A percentile compares a stretch with the other conserved stretches of the same genome.
phyloP scores from a whole-genome alignment of 2,888 invertebrate genomes.

The Orgyia antiqua region DNA sequence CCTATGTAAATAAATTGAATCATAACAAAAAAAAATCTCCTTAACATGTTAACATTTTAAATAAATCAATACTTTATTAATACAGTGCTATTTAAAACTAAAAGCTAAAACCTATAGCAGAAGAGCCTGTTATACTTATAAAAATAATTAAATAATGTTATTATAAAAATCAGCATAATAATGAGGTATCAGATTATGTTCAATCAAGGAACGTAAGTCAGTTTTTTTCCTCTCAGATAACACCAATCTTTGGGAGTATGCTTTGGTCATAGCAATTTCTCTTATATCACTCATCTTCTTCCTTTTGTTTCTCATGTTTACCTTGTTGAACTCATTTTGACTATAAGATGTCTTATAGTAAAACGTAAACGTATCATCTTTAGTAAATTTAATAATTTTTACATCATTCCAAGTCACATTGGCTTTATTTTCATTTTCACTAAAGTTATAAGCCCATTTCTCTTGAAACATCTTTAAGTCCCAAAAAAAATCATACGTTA shows the following conservation, averaged over 20 bases:
- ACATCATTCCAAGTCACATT: slow-evolving; percentile 5
- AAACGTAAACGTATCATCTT: slow-evolving; percentile 7
- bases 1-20: too few relatives aligned
- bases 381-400: slow-evolving; percentile 7
- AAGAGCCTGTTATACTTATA: too few relatives aligned
- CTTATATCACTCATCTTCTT: slow-evolving; percentile 9
- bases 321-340: slow-evolving; percentile 2
- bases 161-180: neutral
- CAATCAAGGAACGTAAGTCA: neutral
- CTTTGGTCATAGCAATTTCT: slow-evolving; percentile 3
- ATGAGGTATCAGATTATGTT: neutral
- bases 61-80: too few relatives aligned
- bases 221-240: slow-evolving; percentile 3
- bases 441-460: slow-evolving; percentile 4
- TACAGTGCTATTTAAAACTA: too few relatives aligned
- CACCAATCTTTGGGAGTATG: neutral
- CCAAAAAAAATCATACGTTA: neutral
- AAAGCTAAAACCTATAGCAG: too few relatives aligned
- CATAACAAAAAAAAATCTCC: too few relatives aligned
- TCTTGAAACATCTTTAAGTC: neutral
- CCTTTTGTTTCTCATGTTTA: slow-evolving; percentile 12
- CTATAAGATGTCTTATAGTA: slow-evolving; percentile 12
- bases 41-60: too few relatives aligned
- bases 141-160: too few relatives aligned
- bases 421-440: slow-evolving; percentile 4